Evolutionary conservation across 2,888 invertebrate genomes (phyloP).

Genomic region (Dendrolimus pini): DNA sequence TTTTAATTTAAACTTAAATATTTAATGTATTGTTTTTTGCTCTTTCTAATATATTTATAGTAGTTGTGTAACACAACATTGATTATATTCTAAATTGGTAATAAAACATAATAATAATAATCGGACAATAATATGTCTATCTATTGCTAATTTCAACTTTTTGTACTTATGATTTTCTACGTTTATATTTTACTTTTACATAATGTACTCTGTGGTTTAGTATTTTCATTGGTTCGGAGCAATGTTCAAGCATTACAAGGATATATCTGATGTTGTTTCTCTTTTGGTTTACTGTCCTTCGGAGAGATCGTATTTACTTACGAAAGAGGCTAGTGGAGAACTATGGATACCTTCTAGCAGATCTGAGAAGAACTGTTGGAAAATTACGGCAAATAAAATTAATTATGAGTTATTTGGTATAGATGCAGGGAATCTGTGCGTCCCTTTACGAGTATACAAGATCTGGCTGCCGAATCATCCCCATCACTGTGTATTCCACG

Average conservation of each 20-base stretch:
- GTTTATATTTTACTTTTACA: no score
- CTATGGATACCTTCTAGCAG: constrained; percentile 53
- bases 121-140: no score
- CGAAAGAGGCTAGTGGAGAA: constrained; percentile 48
- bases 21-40: no score
- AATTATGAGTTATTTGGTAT: constrained; percentile 47
- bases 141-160: no score
- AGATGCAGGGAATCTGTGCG: constrained; percentile 32
- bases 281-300: constrained; percentile 47
- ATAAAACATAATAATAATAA: no score
- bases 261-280: constrained; percentile 52
- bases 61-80: no score
- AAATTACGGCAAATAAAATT: constrained; percentile 47
- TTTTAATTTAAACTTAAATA: no score
- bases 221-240: no score
- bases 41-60: no score
- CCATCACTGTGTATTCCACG: constrained; percentile 41
- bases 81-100: no score
- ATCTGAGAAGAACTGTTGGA: constrained; percentile 54
- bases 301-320: constrained; percentile 42
- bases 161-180: no score
- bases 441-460: constrained; percentile 47
- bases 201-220: no score
- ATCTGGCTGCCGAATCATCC: constrained; percentile 49
- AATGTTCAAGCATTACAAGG: constrained; percentile 55